Evolutionary conservation across 2,888 invertebrate species (phyloP).

Genomic region (Euplagia quadripunctaria): DNA sequence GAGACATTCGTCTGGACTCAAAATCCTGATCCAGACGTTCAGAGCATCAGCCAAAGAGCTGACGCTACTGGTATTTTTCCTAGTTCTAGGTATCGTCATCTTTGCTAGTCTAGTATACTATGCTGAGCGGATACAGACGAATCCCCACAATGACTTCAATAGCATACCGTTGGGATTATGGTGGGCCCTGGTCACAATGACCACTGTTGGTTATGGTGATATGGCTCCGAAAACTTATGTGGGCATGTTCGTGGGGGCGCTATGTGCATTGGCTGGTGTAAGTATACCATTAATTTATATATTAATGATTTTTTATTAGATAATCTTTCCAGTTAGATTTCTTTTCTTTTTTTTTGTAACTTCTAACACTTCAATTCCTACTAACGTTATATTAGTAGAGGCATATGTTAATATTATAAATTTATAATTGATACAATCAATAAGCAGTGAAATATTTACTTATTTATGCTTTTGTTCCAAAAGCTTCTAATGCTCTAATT

Average conservation of each 20-base stretch:
- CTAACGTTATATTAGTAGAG: too few relatives aligned
- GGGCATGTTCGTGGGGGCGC: slow-evolving; percentile 99
- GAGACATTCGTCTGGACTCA: slow-evolving; percentile 98
- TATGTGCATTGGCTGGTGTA: slow-evolving; percentile 99
- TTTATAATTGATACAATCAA: too few relatives aligned
- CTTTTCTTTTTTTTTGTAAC: neutral
- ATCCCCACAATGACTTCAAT: slow-evolving; percentile 98
- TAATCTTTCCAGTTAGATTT: neutral
- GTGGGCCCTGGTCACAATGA: slow-evolving; percentile 99
- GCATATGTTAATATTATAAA: too few relatives aligned
- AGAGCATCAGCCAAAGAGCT: slow-evolving; percentile 99
- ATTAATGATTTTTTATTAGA: too few relatives aligned
- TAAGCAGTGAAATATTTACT: neutral
- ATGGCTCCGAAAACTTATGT: slow-evolving; percentile 99
- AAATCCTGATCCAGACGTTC: slow-evolving; percentile 99
- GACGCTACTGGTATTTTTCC: slow-evolving; percentile 98
- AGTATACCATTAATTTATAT: slow-evolving; percentile 59
- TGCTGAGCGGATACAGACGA: slow-evolving; percentile 98
- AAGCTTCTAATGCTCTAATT: neutral
- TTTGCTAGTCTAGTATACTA: slow-evolving; percentile 99
- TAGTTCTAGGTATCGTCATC: slow-evolving; percentile 98
- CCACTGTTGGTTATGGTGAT: slow-evolving; percentile 99
- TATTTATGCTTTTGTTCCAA: neutral
- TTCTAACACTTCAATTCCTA: neutral
- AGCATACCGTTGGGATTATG: slow-evolving; percentile 99